A percentile compares a stretch with the other conserved stretches of the same genome.
These are phyloP conservation scores for Shinisaurus crocodilurus DNA, from an alignment of 2,113 vertebrate species.

Conservation along the genomic window DNA sequence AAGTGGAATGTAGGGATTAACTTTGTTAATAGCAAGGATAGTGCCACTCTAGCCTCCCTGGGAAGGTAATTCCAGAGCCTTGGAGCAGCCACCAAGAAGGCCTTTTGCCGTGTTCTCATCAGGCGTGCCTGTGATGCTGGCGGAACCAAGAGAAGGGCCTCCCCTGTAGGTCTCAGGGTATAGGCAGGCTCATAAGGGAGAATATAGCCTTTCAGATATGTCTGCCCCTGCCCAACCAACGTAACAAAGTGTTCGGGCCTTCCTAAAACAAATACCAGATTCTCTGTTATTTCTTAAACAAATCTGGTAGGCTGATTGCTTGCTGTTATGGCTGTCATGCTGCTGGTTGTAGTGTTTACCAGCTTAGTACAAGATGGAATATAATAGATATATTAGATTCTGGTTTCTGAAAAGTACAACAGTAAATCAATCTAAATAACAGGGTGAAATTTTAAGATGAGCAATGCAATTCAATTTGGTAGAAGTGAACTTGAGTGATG, in stretches of 20 bases:
- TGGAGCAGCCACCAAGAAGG: no score
- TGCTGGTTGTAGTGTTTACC: not conserved
- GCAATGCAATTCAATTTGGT: not conserved
- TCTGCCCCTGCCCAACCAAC: constrained; percentile 35
- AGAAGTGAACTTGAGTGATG: not conserved
- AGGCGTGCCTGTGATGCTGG: no score
- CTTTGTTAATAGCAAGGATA: no score
- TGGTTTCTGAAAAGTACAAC: not conserved
- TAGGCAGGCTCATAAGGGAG: no score
- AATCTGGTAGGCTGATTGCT: not conserved
- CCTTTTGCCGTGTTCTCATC: no score
- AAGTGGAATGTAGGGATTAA: constrained; percentile 71
- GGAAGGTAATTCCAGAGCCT: no score
- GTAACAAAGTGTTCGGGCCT: not conserved
- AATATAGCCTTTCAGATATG: no score
- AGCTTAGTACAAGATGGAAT: not conserved
- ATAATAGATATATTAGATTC: not conserved
- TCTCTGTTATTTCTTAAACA: not conserved
- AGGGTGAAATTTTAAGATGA: not conserved
- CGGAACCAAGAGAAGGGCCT: no score
- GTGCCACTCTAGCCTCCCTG: no score
- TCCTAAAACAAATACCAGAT: not conserved
- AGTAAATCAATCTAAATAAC: not conserved
- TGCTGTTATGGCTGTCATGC: not conserved
- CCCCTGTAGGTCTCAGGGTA: no score